Evolutionary conservation across 2,888 invertebrate genomes (phyloP).

Genomic region (Tachina fera): DNA sequence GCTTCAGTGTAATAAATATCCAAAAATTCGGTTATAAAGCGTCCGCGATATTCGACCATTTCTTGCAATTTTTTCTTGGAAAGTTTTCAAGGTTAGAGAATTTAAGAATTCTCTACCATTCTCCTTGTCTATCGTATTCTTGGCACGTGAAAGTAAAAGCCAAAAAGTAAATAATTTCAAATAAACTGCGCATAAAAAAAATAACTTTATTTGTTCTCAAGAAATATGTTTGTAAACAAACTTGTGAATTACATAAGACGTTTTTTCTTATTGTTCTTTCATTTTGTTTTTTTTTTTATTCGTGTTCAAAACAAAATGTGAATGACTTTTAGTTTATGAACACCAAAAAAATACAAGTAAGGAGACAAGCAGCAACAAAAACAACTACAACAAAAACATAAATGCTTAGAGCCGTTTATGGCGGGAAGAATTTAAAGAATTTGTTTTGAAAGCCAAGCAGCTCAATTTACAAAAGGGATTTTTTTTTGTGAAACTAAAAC

Average conservation of each 20-base stretch:
- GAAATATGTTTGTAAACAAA: slow-evolving; percentile 31
- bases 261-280: slow-evolving; percentile 2
- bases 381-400: background rate
- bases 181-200: slow-evolving; percentile 39
- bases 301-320: slow-evolving; percentile 36
- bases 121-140: slow-evolving; percentile 17
- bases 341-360: background rate
- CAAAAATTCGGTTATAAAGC: background rate
- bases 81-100: slow-evolving; percentile 39
- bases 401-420: background rate
- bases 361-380: background rate
- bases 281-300: background rate
- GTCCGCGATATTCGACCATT: background rate
- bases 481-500: background rate
- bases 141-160: slow-evolving; percentile 43
- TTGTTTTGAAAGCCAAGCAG: background rate
- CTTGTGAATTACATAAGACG: slow-evolving; percentile 18
- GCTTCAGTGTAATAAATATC: no score
- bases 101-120: slow-evolving; percentile 7
- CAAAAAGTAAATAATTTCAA: background rate
- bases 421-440: slow-evolving; percentile 22
- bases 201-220: background rate
- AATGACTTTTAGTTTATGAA: slow-evolving; percentile 53
- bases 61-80: background rate
- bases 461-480: background rate